Evolutionary conservation across 2,113 vertebrate species (phyloP), one percentile per base, ranked within the genome.

Genomic region (Datnioides undecimradiatus): DNA sequence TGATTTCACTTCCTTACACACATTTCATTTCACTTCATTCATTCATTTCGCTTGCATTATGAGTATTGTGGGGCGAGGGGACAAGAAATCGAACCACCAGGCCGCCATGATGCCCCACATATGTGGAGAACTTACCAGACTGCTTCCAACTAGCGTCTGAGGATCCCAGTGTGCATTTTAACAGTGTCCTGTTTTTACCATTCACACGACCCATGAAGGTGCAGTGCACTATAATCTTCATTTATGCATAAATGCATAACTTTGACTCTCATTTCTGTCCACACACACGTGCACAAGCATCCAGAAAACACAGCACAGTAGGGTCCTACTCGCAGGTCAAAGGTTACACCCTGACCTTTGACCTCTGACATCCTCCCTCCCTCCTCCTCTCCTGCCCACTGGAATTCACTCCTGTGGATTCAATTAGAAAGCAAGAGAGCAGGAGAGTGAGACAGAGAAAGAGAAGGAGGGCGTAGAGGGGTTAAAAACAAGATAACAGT

Each of bases 401-500:
- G 88, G 88, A 92, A 91, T 91, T 89, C 87, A 85, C 73, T 93
- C 86, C 90, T 91, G 91, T 89, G 86, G 87, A 87, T 92, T 91
- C 87, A 90, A 90, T 92, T 90, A 87, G 79, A 79, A 89, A 45
- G 59, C 41, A 8, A 49, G 59, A 73, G 62, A 57, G 66, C 43
- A 63, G 29, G 66, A 74, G 66, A 66, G 60, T 7, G 2, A 54
- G 54, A 55, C n/a, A n/a, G n/a, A n/a, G n/a, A n/a, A 57, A 80
- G 25, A 27, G 51, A 49, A n/a, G 45, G 63, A 63, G 76, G 36
- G 66, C 19, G 2, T 31, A 49, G 36, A 38, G 70, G 52, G 55
- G 27, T 83, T 59, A 9, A 84, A 85, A 87, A 81, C 62, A 85
- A 85, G 74, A 79, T 77, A 87, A 82, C 79, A 85, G 74, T 80